Evolutionary conservation across 2,888 invertebrate genomes (phyloP), one percentile per base, ranked within the genome.

Genomic region (Minunthozetes semirufus): DNA sequence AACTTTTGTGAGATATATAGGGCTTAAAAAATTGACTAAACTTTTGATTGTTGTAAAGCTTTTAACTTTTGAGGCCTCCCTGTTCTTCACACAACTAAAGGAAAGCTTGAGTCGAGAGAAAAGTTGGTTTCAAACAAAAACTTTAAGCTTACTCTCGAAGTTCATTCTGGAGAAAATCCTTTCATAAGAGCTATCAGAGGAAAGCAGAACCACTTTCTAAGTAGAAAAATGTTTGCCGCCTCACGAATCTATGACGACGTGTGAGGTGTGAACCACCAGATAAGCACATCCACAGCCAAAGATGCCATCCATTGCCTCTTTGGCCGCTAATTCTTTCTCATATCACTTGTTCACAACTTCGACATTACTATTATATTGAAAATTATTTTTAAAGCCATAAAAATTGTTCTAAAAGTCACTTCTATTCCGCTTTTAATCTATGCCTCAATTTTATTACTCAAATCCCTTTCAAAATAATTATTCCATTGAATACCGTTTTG

Each of bases 221-320:
- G 61, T 61, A 61, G 27, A 25, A 27, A 61, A 61, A 61, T 61
- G 27, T 15, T 61, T 61, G 61, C 61, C 15, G 25, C 15, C 15
- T 25, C 61, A 61, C 61, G 61, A 27, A 25, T 27, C 61, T 9
- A n/a, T n/a, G 19, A 53, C 53, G n/a, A 53, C 53, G 53, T 61
- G 27, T 27, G 61, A 61, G 61, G 61, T 61, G 61, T 61, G 61
- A 61, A 61, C 61, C 61, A 61, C 27, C 15, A 61, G 61, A 61
- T 61, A 61, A 61, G 61, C 61, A 61, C 27, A 25, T 61, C 29
- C 22, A 19, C 1, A 1, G 53, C 53, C n/a, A n/a, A 13, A 1
- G 1, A 42, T 42, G 42, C 42, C 42, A 42, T 42, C 42, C 42
- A 42, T 42, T 42, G 42, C 42, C 42, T 42, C 42, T 42, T 42